Evolutionary conservation across 2,797 vertebrate genomes (phyloP).

Genomic region (Hozukius guyotensis): DNA sequence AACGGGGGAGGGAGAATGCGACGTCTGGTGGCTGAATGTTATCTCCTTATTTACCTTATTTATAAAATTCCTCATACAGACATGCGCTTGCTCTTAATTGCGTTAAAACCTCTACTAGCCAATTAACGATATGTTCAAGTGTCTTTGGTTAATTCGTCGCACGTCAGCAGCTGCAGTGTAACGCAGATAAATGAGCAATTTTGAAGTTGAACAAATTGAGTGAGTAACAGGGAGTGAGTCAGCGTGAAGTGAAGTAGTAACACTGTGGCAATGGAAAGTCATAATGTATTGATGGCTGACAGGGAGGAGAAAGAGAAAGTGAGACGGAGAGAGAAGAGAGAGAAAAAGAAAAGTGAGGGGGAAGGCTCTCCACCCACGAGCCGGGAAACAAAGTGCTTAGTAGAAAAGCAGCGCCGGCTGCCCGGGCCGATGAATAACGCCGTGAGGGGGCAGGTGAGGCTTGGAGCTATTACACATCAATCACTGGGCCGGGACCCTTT

Average conservation of each 20-base stretch:
- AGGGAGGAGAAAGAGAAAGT: slow-evolving; percentile 22
- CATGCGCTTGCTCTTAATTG: background rate
- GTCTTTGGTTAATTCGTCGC: background rate
- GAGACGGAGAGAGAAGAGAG: slow-evolving; percentile 36
- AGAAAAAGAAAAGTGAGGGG: slow-evolving; percentile 28
- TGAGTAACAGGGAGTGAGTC: slow-evolving; percentile 35
- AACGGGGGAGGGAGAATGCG: too few relatives aligned
- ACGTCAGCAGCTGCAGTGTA: slow-evolving; percentile 5
- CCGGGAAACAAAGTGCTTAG: slow-evolving; percentile 74
- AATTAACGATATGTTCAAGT: slow-evolving; percentile 9
- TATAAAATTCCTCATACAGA: background rate
- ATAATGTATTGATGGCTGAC: slow-evolving; percentile 50
- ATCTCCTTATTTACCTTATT: background rate
- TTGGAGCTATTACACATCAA: slow-evolving; percentile 86
- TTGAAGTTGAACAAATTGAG: slow-evolving; percentile 40
- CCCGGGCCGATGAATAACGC: slow-evolving; percentile 73
- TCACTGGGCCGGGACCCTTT: slow-evolving; percentile 82
- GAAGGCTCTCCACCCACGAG: slow-evolving; percentile 62
- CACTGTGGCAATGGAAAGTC: slow-evolving; percentile 54
- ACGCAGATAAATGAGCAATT: slow-evolving; percentile 36
- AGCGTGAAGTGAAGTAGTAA: slow-evolving; percentile 38
- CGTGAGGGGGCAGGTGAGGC: slow-evolving; percentile 81
- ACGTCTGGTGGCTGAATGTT: too few relatives aligned
- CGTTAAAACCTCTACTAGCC: background rate
- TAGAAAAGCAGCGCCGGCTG: slow-evolving; percentile 62